phyloP scores from a whole-genome alignment of 64 coral and sea anemone species.

The Montipora sp. region DNA sequence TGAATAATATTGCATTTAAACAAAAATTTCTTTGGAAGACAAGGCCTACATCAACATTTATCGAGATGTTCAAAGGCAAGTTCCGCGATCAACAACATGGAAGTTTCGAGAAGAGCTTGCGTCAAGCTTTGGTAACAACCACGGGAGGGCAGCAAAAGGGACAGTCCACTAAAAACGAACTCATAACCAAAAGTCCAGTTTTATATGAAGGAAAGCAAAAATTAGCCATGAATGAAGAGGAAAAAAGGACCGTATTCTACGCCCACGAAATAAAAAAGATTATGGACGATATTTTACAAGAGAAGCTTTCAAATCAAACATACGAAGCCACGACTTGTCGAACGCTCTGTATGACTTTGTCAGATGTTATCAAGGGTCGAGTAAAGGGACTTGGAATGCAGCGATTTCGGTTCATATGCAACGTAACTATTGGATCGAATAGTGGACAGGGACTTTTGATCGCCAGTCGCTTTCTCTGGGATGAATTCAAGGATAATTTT shows the following conservation, averaged over 20 bases:
- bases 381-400: constrained; percentile 65
- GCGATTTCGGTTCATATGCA: constrained; percentile 69
- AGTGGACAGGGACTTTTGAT: constrained; percentile 64
- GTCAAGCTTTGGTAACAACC: not conserved
- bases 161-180: not conserved
- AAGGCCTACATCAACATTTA: not conserved
- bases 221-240: not conserved
- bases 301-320: constrained; percentile 35
- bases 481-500: constrained; percentile 58
- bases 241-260: constrained; percentile 18
- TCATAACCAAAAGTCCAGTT: not conserved
- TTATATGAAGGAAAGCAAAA: not conserved
- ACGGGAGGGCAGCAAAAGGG: not conserved
- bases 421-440: constrained; percentile 60
- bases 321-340: constrained; percentile 41
- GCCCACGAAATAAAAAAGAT: constrained; percentile 48
- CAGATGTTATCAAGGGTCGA: constrained; percentile 60
- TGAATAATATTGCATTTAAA: not conserved
- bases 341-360: constrained; percentile 23
- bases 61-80: not conserved
- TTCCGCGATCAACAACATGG: not conserved
- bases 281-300: constrained; percentile 58
- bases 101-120: constrained; percentile 41
- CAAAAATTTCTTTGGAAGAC: not conserved
- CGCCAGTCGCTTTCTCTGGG: constrained; percentile 69